phyloP scores from a whole-genome alignment of 1,140 invertebrate species.

The Drosophila saltans region DNA sequence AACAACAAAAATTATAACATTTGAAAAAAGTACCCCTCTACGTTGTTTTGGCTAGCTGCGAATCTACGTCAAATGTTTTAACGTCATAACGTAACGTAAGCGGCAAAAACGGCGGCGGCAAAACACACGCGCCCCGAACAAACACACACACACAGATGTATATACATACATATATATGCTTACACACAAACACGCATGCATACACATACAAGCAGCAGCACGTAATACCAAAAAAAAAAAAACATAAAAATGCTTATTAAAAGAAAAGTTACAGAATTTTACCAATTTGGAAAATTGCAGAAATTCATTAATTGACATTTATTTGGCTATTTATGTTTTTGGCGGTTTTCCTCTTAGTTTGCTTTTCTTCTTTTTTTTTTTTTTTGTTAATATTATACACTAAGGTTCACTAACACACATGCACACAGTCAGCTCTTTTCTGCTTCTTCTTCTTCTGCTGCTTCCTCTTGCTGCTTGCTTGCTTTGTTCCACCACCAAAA shows the following conservation, averaged over 20 bases:
- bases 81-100: conserved; percentile 49
- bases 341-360: conserved; percentile 42
- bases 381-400: conserved; percentile 59
- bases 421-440: conserved; percentile 50
- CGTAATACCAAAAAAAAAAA: conserved; percentile 31
- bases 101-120: conserved; percentile 40
- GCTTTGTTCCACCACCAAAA: conserved; percentile 70
- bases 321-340: conserved; percentile 1
- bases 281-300: not conserved
- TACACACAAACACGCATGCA: conserved; percentile 20
- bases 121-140: conserved; percentile 35
- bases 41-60: conserved; percentile 5
- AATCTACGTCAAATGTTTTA: conserved; percentile 32
- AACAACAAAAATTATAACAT: conserved; percentile 5
- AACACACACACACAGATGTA: conserved; percentile 26
- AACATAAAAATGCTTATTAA: conserved; percentile 19
- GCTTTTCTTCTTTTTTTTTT: conserved; percentile 24
- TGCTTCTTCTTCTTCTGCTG: conserved; percentile 64
- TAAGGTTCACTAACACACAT: conserved; percentile 33
- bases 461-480: conserved; percentile 42
- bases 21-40: not conserved
- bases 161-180: not conserved
- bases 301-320: not conserved
- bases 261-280: not conserved
- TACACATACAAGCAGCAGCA: conserved; percentile 26